Evolutionary conservation across 2,797 vertebrate species (phyloP).

Genomic region (Alcedo atthis): DNA sequence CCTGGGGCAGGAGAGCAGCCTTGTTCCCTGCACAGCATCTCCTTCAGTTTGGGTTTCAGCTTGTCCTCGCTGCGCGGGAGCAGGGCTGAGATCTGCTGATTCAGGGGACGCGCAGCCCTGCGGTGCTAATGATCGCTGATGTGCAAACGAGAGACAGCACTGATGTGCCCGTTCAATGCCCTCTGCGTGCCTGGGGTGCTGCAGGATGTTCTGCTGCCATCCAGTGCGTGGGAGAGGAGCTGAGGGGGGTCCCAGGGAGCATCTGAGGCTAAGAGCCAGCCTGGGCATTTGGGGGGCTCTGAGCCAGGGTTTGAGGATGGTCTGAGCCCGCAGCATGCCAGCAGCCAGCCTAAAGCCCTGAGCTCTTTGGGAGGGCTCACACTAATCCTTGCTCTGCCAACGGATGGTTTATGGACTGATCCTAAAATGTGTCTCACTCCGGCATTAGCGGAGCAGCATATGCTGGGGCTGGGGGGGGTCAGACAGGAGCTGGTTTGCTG

Average conservation of each 20-base stretch:
- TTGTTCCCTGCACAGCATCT: neutral
- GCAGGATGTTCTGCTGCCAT: neutral
- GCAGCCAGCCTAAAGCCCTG: neutral
- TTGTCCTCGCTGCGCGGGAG: neutral
- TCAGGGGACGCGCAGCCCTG: conserved; percentile 33
- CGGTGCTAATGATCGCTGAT: neutral
- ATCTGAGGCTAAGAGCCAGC: neutral
- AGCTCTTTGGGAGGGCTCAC: neutral
- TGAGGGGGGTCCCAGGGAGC: neutral
- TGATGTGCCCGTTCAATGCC: neutral
- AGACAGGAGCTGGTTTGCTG: neutral
- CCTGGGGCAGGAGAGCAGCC: rapidly evolving
- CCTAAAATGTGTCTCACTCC: neutral
- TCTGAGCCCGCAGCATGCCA: neutral
- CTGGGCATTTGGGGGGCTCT: neutral
- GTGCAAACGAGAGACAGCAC: neutral
- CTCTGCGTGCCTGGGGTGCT: neutral
- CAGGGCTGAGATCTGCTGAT: conserved; percentile 28
- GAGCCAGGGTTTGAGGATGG: rapidly evolving
- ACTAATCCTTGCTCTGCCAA: neutral
- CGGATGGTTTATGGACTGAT: neutral
- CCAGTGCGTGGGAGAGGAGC: rapidly evolving
- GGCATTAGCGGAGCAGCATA: neutral
- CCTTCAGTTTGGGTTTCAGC: neutral
- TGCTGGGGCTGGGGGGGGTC: neutral